Evolutionary conservation across 2,113 vertebrate species (phyloP).

Genomic region (Prinia subflava): DNA sequence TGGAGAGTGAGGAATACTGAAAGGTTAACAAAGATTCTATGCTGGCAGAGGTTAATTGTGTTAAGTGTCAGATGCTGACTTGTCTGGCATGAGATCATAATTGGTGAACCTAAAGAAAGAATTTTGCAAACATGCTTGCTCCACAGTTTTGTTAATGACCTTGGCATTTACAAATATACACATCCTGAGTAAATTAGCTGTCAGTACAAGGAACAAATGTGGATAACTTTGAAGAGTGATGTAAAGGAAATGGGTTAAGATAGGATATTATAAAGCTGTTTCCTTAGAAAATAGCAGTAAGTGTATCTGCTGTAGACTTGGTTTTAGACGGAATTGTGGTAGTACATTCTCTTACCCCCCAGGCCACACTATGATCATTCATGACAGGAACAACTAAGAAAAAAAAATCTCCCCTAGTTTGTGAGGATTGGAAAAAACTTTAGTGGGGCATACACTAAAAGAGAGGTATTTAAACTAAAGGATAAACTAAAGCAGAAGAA

Average conservation of each 20-base stretch:
- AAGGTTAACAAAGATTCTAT: neutral
- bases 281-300: neutral
- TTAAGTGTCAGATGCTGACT: neutral
- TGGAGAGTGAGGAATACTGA: neutral
- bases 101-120: neutral
- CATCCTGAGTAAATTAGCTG: neutral
- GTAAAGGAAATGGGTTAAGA: neutral
- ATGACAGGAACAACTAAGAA: neutral
- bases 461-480: neutral
- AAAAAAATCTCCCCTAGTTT: neutral
- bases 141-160: neutral
- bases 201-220: neutral
- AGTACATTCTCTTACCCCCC: neutral
- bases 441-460: neutral
- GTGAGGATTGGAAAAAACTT: neutral
- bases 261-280: neutral
- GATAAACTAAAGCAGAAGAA: neutral
- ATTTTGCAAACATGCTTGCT: neutral
- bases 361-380: neutral
- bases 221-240: neutral
- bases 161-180: neutral
- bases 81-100: neutral
- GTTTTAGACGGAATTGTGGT: neutral
- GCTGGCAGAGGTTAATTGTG: neutral
- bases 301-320: neutral